Conservation (phyloP, 2,888 invertebrate species). For the Hirtodrosophila alboralis region DNA sequence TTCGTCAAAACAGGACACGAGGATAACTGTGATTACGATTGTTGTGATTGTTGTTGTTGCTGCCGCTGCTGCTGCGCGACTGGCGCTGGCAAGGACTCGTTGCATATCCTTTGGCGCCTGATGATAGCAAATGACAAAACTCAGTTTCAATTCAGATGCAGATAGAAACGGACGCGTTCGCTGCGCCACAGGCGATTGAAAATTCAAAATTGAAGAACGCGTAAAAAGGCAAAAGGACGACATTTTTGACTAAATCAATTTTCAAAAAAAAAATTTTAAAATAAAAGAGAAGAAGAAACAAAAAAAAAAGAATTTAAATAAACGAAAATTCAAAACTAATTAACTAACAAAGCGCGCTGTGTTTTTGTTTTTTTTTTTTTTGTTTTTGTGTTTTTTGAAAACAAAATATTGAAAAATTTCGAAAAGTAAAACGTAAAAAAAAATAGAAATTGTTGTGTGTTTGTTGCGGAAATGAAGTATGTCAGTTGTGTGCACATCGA, state of each 20-base stretch:
- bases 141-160: slow-evolving; percentile 81
- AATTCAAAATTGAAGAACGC: slow-evolving; percentile 32
- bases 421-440: neutral
- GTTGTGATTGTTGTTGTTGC: slow-evolving; percentile 24
- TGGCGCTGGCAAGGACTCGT: slow-evolving; percentile 49
- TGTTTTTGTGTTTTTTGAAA: slow-evolving; percentile 13
- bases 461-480: slow-evolving; percentile 76
- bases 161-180: slow-evolving; percentile 74
- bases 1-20: slow-evolving; percentile 8
- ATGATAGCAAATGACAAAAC: slow-evolving; percentile 64
- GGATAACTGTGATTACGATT: slow-evolving; percentile 14
- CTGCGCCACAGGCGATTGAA: slow-evolving; percentile 13
- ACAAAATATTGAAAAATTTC: neutral
- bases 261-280: neutral
- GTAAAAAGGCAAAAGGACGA: too few relatives aligned
- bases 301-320: too few relatives aligned
- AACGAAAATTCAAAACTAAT: neutral
- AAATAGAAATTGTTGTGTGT: too few relatives aligned
- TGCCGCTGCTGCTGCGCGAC: slow-evolving; percentile 58
- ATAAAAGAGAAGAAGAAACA: neutral
- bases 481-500: slow-evolving; percentile 73
- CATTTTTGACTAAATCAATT: too few relatives aligned
- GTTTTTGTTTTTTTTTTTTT: slow-evolving; percentile 32
- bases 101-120: slow-evolving; percentile 75
- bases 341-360: neutral